Base-by-base conservation (phyloP, 2,113 vertebrate genomes). In the Chionomys nivalis region DNA sequence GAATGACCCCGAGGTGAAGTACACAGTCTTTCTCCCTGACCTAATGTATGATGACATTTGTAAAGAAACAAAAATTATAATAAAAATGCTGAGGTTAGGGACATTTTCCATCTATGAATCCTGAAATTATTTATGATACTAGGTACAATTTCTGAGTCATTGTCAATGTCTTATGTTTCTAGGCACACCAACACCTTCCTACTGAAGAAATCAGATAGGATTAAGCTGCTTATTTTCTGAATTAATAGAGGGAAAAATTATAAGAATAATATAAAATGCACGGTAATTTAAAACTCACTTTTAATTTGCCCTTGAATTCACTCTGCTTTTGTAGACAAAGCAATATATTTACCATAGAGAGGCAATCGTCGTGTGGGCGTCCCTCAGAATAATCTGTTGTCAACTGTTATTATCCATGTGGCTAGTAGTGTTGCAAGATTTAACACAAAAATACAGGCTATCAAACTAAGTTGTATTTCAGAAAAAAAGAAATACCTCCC, bases 11-110 rank as follows among this genome's bases (percentile, higher is more conserved):
- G 91, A 95, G 9, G 73, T 87, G 90, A 31, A 95, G 77, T 96
- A 92, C 66, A 85, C 10, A 92, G 89, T 92, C 92, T 97, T 94
- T 17, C 49, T 75, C 44, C 95, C 85, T 94, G 93, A 96, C 91
- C 52, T 91, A 87, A 66, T 14, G 31, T 72, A 8, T 68, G 21
- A 72, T 93, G 93, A 36, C 72, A 86, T 73, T 90, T 96, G n/a
- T 82, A 85, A 73, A 11, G 52, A 90, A 96, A 93, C 75, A 73
- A 5, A 87, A 76, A 86, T 70, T 70, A 66, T 55, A 77, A 70
- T 94, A 24, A 92, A 96, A 93, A 77, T 73, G 47, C 10, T 76
- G 24, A 12, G 21, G 2, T 10, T 17, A 4, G 1, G 68, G 55
- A 16, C 72, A 77, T 47, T 85, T 93, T 52, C 7, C 26, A n/a